Evolutionary conservation across 2,797 vertebrate species (phyloP).

Genomic region (Esox masquinongy): DNA sequence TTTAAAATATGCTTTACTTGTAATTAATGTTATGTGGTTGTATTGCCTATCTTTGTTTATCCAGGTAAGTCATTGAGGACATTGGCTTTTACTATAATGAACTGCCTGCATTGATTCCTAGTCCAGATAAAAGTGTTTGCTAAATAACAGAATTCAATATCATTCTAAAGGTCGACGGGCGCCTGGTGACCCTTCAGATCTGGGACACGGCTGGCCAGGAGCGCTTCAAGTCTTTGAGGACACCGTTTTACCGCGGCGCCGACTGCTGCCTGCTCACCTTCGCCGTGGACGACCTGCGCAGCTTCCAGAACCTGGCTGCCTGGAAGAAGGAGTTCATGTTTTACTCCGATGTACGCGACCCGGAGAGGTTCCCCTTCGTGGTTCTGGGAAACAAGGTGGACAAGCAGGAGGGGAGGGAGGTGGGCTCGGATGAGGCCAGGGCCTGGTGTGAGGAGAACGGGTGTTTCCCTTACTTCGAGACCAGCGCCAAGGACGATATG

Average conservation of each 20-base stretch:
- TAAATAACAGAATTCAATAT: neutral
- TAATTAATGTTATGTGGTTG: no score
- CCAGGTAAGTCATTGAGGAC: no score
- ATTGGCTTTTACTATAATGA: no score
- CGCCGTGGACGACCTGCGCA: conserved; percentile 92
- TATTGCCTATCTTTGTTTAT: no score
- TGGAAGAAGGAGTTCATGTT: conserved; percentile 98
- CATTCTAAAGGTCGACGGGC: conserved; percentile 78
- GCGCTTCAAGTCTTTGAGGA: conserved; percentile 95
- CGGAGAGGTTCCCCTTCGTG: conserved; percentile 92
- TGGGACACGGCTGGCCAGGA: conserved; percentile 99
- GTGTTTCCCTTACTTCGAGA: conserved; percentile 94
- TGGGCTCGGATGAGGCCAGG: conserved; percentile 88
- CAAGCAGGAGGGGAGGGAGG: conserved; percentile 86
- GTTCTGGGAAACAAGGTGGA: conserved; percentile 97
- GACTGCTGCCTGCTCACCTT: conserved; percentile 98
- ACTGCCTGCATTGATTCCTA: no score
- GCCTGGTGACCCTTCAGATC: conserved; percentile 95
- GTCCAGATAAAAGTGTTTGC: no score
- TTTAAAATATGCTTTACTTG: no score
- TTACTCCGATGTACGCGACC: conserved; percentile 92
- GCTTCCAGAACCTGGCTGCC: conserved; percentile 92
- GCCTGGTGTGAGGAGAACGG: conserved; percentile 93
- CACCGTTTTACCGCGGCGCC: conserved; percentile 94
- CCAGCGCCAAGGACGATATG: conserved; percentile 97